A percentile compares a stretch with the other conserved stretches of the same genome.
Evolutionary conservation across 2,888 invertebrate species (phyloP).

Genomic region (Oscheius sp.): DNA sequence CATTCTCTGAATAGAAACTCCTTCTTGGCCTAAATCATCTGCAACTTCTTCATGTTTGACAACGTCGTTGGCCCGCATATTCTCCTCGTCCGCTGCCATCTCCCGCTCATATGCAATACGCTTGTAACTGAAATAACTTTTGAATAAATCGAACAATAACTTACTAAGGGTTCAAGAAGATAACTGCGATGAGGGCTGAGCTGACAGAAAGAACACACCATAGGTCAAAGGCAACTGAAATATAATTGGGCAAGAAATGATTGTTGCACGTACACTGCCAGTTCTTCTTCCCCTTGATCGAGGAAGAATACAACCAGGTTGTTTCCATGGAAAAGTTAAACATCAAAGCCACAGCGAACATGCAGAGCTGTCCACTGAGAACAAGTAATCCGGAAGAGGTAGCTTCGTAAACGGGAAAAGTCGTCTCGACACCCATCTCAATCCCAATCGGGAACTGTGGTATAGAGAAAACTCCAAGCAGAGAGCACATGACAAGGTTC

Average conservation of each 20-base stretch:
- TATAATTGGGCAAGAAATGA: neutral
- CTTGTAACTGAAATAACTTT: conserved; percentile 20
- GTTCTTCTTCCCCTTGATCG: conserved; percentile 3
- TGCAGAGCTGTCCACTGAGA: conserved; percentile 55
- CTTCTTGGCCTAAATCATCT: too few species aligned
- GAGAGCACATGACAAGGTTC: conserved; percentile 34
- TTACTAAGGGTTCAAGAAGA: conserved; percentile 50
- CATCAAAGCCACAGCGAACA: conserved; percentile 39
- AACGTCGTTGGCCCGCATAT: too few species aligned
- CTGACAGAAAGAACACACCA: conserved; percentile 44
- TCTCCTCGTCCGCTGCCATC: neutral
- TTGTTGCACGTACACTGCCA: conserved; percentile 31
- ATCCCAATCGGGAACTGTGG: conserved; percentile 57
- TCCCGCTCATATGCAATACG: conserved; percentile 26
- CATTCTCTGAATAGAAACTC: too few species aligned
- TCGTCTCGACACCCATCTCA: conserved; percentile 69
- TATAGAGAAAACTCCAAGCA: conserved; percentile 53
- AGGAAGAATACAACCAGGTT: neutral
- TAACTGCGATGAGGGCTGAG: conserved; percentile 41
- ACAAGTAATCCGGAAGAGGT: conserved; percentile 68
- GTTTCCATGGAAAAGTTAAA: neutral
- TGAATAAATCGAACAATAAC: conserved; percentile 13
- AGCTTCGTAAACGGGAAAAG: conserved; percentile 69
- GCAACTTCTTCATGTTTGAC: too few species aligned
- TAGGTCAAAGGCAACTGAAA: conserved; percentile 58